These are phyloP conservation scores for Noctua pronuba DNA, from an alignment of 2,888 invertebrate species.

Conservation along the genomic window DNA sequence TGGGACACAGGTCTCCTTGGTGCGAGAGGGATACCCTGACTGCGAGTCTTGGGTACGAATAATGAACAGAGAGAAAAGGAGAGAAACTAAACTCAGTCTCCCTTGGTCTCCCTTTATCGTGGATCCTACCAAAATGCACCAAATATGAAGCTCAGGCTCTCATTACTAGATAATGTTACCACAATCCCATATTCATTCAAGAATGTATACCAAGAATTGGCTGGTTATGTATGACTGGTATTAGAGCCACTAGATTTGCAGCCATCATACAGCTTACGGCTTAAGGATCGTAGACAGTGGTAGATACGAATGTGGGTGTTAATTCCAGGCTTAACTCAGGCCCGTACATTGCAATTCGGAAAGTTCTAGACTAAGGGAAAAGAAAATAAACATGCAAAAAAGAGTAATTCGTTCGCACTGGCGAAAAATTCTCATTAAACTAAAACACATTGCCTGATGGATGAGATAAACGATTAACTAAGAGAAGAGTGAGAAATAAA, in stretches of 20 bases:
- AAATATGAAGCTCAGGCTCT: neutral
- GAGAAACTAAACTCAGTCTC: neutral
- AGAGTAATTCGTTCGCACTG: neutral
- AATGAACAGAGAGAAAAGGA: neutral
- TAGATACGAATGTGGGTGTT: neutral
- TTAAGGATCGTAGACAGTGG: neutral
- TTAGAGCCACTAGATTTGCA: slow-evolving; percentile 2
- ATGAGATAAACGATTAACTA: neutral
- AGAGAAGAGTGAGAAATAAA: neutral
- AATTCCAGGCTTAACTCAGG: neutral
- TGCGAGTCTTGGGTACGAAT: neutral
- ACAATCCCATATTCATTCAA: neutral
- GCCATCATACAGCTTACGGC: neutral
- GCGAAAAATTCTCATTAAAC: neutral
- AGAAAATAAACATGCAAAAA: neutral
- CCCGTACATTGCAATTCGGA: neutral
- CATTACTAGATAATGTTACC: neutral
- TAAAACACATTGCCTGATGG: neutral
- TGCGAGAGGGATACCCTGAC: neutral
- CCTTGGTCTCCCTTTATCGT: neutral
- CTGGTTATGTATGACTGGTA: neutral
- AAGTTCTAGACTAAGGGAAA: neutral
- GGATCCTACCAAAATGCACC: neutral
- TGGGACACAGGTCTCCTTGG: neutral
- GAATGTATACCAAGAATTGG: neutral